These are phyloP conservation scores for Phrynosoma platyrhinos DNA, from an alignment of 2,113 vertebrate species.

Conservation along the genomic window DNA sequence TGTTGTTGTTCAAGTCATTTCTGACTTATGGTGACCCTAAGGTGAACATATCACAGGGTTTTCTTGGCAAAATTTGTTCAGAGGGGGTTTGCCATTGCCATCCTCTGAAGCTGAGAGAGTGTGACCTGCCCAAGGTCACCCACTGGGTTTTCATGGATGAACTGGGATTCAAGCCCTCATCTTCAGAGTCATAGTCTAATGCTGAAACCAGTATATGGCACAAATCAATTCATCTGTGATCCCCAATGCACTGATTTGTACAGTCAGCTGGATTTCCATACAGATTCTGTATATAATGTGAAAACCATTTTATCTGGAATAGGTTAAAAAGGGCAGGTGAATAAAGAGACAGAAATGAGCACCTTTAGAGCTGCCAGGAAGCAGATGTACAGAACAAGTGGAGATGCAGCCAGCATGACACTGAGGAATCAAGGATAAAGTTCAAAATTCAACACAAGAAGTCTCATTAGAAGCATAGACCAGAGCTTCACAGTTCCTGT, in stretches of 20 bases:
- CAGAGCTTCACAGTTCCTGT: background rate
- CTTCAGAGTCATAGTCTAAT: too few relatives aligned
- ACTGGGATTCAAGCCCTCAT: too few relatives aligned
- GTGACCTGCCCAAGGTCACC: too few relatives aligned
- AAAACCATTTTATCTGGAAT: background rate
- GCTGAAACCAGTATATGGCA: background rate
- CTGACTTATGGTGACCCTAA: too few relatives aligned
- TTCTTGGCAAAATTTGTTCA: too few relatives aligned
- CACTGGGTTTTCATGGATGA: too few relatives aligned
- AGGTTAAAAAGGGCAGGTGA: background rate
- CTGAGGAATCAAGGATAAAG: background rate
- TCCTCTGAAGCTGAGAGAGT: too few relatives aligned
- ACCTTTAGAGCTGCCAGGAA: background rate
- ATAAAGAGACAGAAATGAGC: too few relatives aligned
- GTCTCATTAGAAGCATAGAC: background rate
- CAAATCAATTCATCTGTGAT: background rate
- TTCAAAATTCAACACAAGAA: background rate
- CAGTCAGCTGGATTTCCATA: background rate
- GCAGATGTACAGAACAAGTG: background rate
- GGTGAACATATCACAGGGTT: too few relatives aligned
- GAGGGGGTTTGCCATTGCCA: too few relatives aligned
- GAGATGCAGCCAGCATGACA: background rate
- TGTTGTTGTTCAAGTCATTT: too few relatives aligned
- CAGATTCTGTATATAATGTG: background rate
- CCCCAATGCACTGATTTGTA: background rate